phyloP scores from a whole-genome alignment of 2,797 vertebrate genomes.

The Otus scops region DNA sequence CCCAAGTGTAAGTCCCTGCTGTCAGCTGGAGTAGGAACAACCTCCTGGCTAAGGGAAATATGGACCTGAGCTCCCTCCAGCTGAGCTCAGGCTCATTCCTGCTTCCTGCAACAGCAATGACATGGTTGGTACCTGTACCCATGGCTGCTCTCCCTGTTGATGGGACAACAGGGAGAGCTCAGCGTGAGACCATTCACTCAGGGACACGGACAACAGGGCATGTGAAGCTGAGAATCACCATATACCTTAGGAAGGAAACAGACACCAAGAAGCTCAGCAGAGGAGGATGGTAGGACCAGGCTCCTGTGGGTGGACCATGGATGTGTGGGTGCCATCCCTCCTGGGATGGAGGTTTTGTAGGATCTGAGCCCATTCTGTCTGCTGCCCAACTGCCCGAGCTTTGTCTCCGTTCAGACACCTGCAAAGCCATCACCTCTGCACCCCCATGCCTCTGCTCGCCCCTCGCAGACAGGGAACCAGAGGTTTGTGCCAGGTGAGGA shows the following conservation, averaged over 20 bases:
- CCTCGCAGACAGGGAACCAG: not conserved
- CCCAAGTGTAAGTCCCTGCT: not conserved
- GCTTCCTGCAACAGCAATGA: not conserved
- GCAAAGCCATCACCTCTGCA: not conserved
- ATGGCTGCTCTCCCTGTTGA: not conserved
- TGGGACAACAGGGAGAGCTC: not conserved
- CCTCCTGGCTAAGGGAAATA: not conserved
- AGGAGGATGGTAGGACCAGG: not conserved
- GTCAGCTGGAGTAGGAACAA: not conserved
- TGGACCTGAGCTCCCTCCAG: not conserved
- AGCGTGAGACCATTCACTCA: not conserved
- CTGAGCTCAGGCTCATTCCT: not conserved
- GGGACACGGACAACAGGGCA: not conserved
- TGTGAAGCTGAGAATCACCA: not conserved
- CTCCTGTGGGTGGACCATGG: accelerated
- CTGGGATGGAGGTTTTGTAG: not conserved
- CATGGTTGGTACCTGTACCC: not conserved
- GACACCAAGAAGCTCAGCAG: not conserved
- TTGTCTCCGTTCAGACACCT: not conserved
- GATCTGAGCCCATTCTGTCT: not conserved
- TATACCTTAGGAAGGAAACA: not conserved
- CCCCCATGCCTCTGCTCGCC: not conserved
- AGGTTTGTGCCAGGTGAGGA: not conserved
- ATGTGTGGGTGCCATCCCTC: not conserved
- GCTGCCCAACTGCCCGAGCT: not conserved